Conservation (phyloP, 2,797 vertebrate species). For the Atherinosoma microstoma region DNA sequence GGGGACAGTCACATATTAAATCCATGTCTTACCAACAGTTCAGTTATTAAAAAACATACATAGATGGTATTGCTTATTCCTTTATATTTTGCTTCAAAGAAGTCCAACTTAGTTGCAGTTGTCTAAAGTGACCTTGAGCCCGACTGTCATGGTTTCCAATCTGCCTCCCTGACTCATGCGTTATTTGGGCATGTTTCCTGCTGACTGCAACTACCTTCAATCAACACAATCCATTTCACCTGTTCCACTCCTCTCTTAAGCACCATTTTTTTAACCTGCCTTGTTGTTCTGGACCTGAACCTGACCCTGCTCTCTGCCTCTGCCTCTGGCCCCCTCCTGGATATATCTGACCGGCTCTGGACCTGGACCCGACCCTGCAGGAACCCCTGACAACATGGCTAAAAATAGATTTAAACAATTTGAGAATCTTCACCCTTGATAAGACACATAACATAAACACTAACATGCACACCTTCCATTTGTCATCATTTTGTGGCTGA, state of each 20-base stretch:
- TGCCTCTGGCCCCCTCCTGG: too few species aligned
- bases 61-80: background rate
- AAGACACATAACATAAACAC: slow-evolving; percentile 29
- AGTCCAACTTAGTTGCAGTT: background rate
- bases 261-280: too few species aligned
- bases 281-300: too few species aligned
- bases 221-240: too few species aligned
- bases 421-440: slow-evolving; percentile 3
- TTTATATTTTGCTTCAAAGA: background rate
- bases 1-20: slow-evolving; percentile 14
- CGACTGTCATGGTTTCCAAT: too few species aligned
- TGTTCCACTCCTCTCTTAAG: too few species aligned
- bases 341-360: too few species aligned
- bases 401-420: slow-evolving; percentile 29
- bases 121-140: too few species aligned
- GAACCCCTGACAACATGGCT: slow-evolving; percentile 18
- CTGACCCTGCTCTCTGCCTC: too few species aligned
- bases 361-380: background rate
- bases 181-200: too few species aligned
- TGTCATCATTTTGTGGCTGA: slow-evolving; percentile 18
- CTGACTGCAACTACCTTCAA: too few species aligned
- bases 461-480: background rate
- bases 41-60: background rate
- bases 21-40: background rate
- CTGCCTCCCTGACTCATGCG: too few species aligned